Conservation (phyloP, 1,140 invertebrate genomes). For the Nebria ingens region DNA sequence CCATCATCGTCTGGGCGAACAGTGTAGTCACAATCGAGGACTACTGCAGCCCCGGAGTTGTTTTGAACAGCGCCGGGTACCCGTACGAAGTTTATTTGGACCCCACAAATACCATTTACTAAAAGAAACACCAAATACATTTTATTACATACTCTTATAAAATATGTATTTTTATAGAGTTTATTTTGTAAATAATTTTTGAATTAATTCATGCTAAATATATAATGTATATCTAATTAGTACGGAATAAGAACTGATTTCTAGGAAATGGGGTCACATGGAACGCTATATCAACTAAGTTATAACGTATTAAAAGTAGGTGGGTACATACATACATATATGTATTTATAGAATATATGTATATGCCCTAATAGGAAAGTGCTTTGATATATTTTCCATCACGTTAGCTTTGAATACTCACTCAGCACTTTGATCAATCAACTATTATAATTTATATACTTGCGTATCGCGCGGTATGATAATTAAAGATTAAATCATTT, state of each 20-base stretch:
- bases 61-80: conserved; percentile 48
- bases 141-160: background rate
- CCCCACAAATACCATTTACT: conserved; percentile 8
- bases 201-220: background rate
- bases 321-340: too few relatives aligned
- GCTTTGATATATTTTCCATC: too few relatives aligned
- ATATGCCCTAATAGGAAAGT: too few relatives aligned
- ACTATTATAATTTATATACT: too few relatives aligned
- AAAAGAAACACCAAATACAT: conserved; percentile 9
- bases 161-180: background rate
- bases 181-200: background rate
- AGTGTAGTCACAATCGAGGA: conserved; percentile 56
- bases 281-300: too few relatives aligned
- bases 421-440: too few relatives aligned
- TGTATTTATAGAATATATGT: too few relatives aligned
- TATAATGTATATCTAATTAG: background rate
- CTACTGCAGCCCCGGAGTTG: conserved; percentile 42
- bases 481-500: too few relatives aligned
- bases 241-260: background rate
- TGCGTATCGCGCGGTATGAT: too few relatives aligned
- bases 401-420: too few relatives aligned
- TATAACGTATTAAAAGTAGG: too few relatives aligned
- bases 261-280: background rate
- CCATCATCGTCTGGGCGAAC: conserved; percentile 40
- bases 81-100: conserved; percentile 46